Conservation (phyloP, 2,797 vertebrate species). For the Sebastes matsubarae region DNA sequence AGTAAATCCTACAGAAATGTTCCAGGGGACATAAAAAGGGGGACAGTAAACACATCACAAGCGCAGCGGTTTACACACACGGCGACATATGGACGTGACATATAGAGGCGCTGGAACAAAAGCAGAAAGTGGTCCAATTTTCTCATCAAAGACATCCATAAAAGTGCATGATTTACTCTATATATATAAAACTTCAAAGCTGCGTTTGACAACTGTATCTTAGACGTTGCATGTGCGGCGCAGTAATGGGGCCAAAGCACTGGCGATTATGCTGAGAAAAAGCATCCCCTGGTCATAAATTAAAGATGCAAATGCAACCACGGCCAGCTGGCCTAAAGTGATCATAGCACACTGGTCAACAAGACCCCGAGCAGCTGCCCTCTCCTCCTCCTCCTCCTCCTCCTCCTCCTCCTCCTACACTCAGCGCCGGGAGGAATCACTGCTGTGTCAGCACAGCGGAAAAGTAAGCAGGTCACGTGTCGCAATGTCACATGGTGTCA, state of each 20-base stretch:
- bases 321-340: conserved; percentile 61
- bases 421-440: conserved; percentile 12
- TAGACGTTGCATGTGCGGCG: background rate
- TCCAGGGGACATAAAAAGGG: conserved; percentile 40
- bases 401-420: conserved; percentile 28
- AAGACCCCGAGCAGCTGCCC: conserved; percentile 57
- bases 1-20: conserved; percentile 45
- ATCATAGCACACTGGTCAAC: conserved; percentile 53
- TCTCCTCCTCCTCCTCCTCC: conserved; percentile 40
- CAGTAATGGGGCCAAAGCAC: background rate
- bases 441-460: conserved; percentile 45
- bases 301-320: conserved; percentile 64
- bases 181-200: background rate
- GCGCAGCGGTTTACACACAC: conserved; percentile 8
- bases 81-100: conserved; percentile 10
- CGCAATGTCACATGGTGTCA: conserved; percentile 8
- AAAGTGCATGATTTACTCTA: background rate
- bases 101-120: conserved; percentile 8
- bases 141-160: conserved; percentile 4
- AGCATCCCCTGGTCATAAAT: conserved; percentile 48
- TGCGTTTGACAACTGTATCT: conserved; percentile 11
- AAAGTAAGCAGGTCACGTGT: conserved; percentile 22
- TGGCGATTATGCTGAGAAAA: conserved; percentile 27
- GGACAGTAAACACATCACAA: conserved; percentile 45
- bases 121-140: background rate